Conservation (phyloP, 2,797 vertebrate species). For the Knipowitschia caucasica region DNA sequence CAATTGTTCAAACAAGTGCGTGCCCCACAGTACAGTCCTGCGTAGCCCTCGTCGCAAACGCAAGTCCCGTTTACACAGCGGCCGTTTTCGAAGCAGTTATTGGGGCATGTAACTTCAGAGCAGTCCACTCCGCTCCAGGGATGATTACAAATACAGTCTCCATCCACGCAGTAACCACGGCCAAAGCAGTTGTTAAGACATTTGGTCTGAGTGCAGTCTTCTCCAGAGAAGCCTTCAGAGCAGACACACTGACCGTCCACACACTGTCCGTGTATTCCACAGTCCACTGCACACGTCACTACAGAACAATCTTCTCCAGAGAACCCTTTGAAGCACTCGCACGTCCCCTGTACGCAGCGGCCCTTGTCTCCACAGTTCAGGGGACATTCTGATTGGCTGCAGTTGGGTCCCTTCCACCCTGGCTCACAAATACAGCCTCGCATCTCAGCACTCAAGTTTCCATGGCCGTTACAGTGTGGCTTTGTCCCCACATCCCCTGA, state of each 20-base stretch:
- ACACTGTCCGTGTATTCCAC: conserved; percentile 78
- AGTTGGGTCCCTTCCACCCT: conserved; percentile 85
- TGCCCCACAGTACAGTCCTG: conserved; percentile 83
- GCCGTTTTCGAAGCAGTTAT: conserved; percentile 86
- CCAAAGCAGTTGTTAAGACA: conserved; percentile 84
- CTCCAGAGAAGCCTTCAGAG: conserved; percentile 75
- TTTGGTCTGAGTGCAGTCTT: conserved; percentile 79
- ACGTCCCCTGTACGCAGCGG: conserved; percentile 81
- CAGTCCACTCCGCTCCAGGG: conserved; percentile 89
- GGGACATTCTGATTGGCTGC: conserved; percentile 80
- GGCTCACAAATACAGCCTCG: conserved; percentile 81
- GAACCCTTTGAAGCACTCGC: conserved; percentile 86
- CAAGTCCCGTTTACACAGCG: conserved; percentile 90
- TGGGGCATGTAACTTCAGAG: conserved; percentile 85
- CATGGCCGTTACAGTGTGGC: conserved; percentile 85
- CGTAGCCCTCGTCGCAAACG: conserved; percentile 83
- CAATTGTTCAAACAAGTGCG: conserved; percentile 81
- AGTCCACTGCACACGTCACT: conserved; percentile 75
- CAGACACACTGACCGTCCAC: conserved; percentile 80
- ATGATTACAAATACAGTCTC: conserved; percentile 81
- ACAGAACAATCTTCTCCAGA: conserved; percentile 77
- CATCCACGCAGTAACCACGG: conserved; percentile 82
- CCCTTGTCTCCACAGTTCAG: conserved; percentile 83
- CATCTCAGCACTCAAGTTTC: conserved; percentile 84
- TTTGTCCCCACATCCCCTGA: conserved; percentile 81